A percentile compares a stretch with the other conserved stretches of the same genome.
These are phyloP conservation scores for Acronicta alni DNA, from an alignment of 2,888 invertebrate species.

Conservation along the genomic window DNA sequence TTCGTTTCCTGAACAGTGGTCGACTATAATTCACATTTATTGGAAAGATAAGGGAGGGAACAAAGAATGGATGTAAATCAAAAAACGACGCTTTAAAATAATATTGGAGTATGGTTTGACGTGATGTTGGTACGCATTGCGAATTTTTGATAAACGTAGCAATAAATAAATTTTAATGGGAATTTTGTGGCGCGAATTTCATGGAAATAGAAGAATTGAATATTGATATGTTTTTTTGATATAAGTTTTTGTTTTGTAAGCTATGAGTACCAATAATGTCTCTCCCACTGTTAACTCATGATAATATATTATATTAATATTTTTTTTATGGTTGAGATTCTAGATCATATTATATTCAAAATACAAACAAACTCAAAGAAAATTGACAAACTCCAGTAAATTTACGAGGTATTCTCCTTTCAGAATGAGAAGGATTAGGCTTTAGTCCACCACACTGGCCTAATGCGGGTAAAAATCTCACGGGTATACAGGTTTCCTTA, in stretches of 20 bases:
- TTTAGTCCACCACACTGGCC: no score
- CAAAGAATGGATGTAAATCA: slow-evolving; percentile 83
- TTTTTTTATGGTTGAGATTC: no score
- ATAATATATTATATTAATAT: no score
- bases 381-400: no score
- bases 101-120: slow-evolving; percentile 57
- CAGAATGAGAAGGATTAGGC: no score
- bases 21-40: slow-evolving; percentile 84
- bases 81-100: slow-evolving; percentile 71
- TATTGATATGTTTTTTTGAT: neutral
- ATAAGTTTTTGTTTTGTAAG: slow-evolving; percentile 5
- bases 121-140: slow-evolving; percentile 47
- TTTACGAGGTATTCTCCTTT: no score
- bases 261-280: neutral
- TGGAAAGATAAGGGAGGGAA: slow-evolving; percentile 83
- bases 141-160: slow-evolving; percentile 51
- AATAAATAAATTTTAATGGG: slow-evolving; percentile 47
- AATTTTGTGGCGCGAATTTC: slow-evolving; percentile 27
- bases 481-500: no score
- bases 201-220: slow-evolving; percentile 1
- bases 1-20: slow-evolving; percentile 75
- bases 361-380: no score
- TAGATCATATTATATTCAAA: no score
- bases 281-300: no score
- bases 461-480: no score